Evolutionary conservation across 2,797 vertebrate genomes (phyloP).

Genomic region (Sebastes itinus): DNA sequence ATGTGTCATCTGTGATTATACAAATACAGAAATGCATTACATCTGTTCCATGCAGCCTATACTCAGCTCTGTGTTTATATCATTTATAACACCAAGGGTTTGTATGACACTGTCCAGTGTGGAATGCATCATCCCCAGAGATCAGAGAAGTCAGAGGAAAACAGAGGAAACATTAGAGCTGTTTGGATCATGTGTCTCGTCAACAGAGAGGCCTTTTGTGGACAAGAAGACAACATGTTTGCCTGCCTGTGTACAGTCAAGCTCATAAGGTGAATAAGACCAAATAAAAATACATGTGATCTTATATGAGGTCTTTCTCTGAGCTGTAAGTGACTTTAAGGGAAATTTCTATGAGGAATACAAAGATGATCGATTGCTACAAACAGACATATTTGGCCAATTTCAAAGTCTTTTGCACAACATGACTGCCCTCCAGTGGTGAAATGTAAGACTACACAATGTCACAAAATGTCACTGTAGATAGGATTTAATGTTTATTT

Average conservation of each 20-base stretch:
- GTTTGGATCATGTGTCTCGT: neutral
- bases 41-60: constrained; percentile 34
- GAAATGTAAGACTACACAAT: constrained; percentile 15
- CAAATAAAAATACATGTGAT: neutral
- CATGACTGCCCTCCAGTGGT: constrained; percentile 62
- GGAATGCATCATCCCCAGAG: neutral
- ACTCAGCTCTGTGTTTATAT: neutral
- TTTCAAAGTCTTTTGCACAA: neutral
- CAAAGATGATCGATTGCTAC: neutral
- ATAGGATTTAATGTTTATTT: neutral
- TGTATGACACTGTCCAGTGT: neutral
- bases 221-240: neutral
- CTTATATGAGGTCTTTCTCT: neutral
- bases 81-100: neutral
- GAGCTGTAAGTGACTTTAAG: neutral
- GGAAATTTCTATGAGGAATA: neutral
- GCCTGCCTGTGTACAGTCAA: neutral
- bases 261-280: neutral
- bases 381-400: too few relatives aligned
- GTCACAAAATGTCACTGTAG: neutral
- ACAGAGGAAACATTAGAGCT: neutral
- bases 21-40: constrained; percentile 1
- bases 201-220: neutral
- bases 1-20: neutral
- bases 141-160: neutral